These are phyloP conservation scores for Microchirus variegatus DNA, from an alignment of 2,797 vertebrate genomes.

Conservation along the genomic window DNA sequence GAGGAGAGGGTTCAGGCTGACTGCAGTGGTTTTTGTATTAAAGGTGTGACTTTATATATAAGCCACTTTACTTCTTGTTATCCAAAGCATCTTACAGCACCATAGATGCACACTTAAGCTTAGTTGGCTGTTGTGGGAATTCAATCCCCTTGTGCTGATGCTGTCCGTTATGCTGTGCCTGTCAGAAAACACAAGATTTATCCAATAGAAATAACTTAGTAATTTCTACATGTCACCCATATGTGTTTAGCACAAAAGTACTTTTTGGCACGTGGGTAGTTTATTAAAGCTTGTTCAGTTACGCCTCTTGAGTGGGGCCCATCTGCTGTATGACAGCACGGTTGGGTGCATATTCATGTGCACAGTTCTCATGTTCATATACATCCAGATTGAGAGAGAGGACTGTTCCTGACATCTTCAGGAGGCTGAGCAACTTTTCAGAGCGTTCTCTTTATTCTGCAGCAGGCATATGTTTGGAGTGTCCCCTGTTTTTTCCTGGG, in stretches of 20 bases:
- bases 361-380: conserved; percentile 29
- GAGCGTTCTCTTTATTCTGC: conserved; percentile 25
- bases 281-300: conserved; percentile 58
- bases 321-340: conserved; percentile 61
- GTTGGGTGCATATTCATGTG: conserved; percentile 31
- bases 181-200: conserved; percentile 23
- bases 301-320: conserved; percentile 49
- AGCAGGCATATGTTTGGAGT: conserved; percentile 38
- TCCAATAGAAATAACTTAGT: conserved; percentile 18
- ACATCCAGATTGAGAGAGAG: conserved; percentile 43
- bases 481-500: conserved; percentile 42
- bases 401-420: conserved; percentile 34
- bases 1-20: no score
- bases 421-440: conserved; percentile 24
- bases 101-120: conserved; percentile 17
- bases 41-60: conserved; percentile 25
- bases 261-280: conserved; percentile 53
- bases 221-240: conserved; percentile 19
- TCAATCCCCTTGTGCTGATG: conserved; percentile 17
- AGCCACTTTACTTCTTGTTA: conserved; percentile 25
- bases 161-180: conserved; percentile 28
- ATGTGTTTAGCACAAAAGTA: conserved; percentile 35
- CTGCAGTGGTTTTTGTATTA: no score
- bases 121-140: conserved; percentile 12
- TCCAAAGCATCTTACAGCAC: conserved; percentile 23